These are phyloP conservation scores for Numenius phaeopus DNA, from an alignment of 2,797 vertebrate genomes.

Conservation along the genomic window DNA sequence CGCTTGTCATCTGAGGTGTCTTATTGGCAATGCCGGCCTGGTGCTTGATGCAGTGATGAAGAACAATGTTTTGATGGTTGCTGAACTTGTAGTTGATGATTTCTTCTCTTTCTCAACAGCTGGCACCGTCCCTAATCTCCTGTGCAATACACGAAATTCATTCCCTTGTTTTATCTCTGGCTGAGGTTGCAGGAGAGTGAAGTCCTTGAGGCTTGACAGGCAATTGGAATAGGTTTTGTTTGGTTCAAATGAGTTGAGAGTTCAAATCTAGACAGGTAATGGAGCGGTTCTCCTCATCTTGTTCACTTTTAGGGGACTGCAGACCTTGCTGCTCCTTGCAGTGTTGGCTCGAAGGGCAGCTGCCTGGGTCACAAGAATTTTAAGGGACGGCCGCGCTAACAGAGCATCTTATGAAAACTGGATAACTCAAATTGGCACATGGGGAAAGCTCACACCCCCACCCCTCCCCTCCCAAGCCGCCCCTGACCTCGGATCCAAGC, in stretches of 20 bases:
- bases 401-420: neutral
- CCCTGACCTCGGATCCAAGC: neutral
- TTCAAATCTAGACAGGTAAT: neutral
- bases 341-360: neutral
- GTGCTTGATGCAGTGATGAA: neutral
- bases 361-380: neutral
- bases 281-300: neutral
- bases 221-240: neutral
- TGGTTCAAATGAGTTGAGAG: constrained; percentile 8
- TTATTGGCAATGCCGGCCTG: neutral
- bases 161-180: constrained; percentile 10
- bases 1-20: neutral
- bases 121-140: neutral
- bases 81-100: constrained; percentile 11
- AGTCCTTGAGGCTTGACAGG: constrained; percentile 19
- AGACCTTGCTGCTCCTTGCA: neutral
- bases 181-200: neutral
- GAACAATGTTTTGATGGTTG: neutral
- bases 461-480: fast-evolving
- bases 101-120: neutral
- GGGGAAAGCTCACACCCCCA: neutral
- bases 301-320: neutral
- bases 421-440: fast-evolving
- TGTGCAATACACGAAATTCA: neutral
- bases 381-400: neutral